These are phyloP conservation scores for Caenorhabditis doughertyi DNA, from an alignment of 2,888 invertebrate genomes.

Conservation along the genomic window DNA sequence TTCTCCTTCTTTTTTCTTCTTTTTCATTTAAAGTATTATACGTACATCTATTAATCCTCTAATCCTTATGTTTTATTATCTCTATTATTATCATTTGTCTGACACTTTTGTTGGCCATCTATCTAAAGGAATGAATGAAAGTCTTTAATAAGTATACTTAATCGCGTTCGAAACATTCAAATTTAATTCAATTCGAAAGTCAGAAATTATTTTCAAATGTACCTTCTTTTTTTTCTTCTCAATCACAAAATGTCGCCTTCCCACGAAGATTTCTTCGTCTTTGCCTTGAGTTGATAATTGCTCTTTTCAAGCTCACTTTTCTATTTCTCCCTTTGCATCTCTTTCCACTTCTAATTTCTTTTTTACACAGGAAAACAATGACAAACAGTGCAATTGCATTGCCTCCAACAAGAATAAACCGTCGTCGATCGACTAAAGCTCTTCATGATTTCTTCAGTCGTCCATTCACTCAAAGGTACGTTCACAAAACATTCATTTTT, in stretches of 20 bases:
- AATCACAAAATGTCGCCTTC: conserved; percentile 22
- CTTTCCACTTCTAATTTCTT: background rate
- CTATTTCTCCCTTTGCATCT: background rate
- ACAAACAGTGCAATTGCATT: conserved; percentile 56
- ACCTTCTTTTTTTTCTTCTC: background rate
- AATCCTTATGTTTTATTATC: conserved; percentile 30
- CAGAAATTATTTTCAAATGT: background rate
- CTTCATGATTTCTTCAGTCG: conserved; percentile 64
- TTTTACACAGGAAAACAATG: conserved; percentile 27
- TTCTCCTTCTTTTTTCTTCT: conserved; percentile 10
- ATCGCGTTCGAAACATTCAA: background rate
- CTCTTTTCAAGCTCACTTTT: conserved; percentile 19
- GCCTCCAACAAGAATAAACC: conserved; percentile 55
- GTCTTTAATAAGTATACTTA: background rate
- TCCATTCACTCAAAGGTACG: conserved; percentile 62
- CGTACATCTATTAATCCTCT: conserved; percentile 15
- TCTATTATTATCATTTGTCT: conserved; percentile 14
- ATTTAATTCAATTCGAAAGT: too few species aligned
- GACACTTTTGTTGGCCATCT: background rate
- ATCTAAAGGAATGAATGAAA: background rate
- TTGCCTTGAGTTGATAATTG: conserved; percentile 45
- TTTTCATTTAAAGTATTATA: background rate
- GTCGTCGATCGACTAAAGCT: conserved; percentile 60
- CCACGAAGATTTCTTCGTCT: conserved; percentile 45
- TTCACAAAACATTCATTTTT: background rate